Conservation (phyloP, 2,797 vertebrate species). For the Gobio occitaniae region DNA sequence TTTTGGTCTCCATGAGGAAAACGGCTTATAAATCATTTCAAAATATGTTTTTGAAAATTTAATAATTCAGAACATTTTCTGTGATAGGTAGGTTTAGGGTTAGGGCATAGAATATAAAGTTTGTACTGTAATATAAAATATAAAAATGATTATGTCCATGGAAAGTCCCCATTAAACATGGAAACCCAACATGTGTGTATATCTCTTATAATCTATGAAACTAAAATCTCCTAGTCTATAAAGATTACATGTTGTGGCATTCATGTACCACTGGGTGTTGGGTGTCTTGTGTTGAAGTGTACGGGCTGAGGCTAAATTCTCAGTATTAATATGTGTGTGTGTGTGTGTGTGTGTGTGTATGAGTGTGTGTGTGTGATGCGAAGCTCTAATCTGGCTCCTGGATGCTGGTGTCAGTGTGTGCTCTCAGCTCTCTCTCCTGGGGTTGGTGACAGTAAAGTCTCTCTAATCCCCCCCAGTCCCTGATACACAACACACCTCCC, state of each 20-base stretch:
- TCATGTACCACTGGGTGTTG: slow-evolving; percentile 18
- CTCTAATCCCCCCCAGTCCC: slow-evolving; percentile 90
- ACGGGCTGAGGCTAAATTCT: slow-evolving; percentile 34
- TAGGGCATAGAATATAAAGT: not conserved
- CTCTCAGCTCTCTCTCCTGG: slow-evolving; percentile 86
- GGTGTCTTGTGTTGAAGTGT: slow-evolving; percentile 36
- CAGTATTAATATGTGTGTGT: slow-evolving; percentile 60
- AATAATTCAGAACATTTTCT: not conserved
- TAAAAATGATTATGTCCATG: not conserved
- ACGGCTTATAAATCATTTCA: not conserved
- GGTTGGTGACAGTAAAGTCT: slow-evolving; percentile 90
- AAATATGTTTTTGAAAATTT: not conserved
- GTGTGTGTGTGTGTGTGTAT: slow-evolving; percentile 65
- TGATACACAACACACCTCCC: slow-evolving; percentile 79
- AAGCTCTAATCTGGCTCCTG: slow-evolving; percentile 88
- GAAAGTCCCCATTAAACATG: not conserved
- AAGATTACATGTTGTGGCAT: slow-evolving; percentile 24
- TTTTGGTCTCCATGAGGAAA: not conserved
- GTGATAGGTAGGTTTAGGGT: not conserved
- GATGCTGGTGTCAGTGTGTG: slow-evolving; percentile 81
- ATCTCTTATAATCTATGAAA: slow-evolving; percentile 1
- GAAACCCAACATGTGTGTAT: not conserved
- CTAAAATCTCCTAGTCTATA: not conserved
- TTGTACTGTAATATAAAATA: not conserved
- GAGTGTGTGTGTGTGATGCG: slow-evolving; percentile 70